Base-by-base conservation (phyloP, 2,888 invertebrate genomes). In the Leptura quadrifasciata region DNA sequence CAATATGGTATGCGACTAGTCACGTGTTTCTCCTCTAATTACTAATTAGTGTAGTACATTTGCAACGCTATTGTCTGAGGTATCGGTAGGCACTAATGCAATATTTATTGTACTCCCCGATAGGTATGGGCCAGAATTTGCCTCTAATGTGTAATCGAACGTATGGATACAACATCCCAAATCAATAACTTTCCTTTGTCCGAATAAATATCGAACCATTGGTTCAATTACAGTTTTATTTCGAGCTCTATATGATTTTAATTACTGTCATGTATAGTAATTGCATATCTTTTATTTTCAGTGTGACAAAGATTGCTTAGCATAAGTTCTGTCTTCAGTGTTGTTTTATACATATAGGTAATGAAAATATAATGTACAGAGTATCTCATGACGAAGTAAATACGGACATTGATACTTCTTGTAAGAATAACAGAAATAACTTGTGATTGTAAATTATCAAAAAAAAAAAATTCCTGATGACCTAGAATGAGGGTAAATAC, bases 1-100 rank as follows among this genome's bases (percentile, higher is more conserved):
- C 65, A 27, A 65, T 65, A 65, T 27, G 54, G 65, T n/a, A 54
- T 65, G 65, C 24, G 52, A 54, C 47, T 24, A 52, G 52, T 52
- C 24, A 47, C 47, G 24, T 35, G 54, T 21, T 65, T 52, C 27
- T 47, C 52, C 24, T 47, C 65, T 52, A 65, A 65, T 65, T 65
- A 27, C 65, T 52, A 65, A 39, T 65, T 65, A 65, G 24, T 52
- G 21, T 52, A 64, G 18, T 64, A 65, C 65, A 65, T 64, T 47
- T 12, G 64, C 64, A 64, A 24, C 18, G 63, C 12, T 64, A 64
- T 39, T 18, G 27, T 47, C 65, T 21, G 52, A 65, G 65, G 65
- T 65, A 65, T 52, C 15, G 31, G 39, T 47, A 24, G 52, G n/a
- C 54, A 54, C 65, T 52, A 65, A 65, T 47, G 65, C 52, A 54